Base-by-base conservation (phyloP, 2,888 invertebrate genomes). In the Xestoiulus laeticollis region DNA sequence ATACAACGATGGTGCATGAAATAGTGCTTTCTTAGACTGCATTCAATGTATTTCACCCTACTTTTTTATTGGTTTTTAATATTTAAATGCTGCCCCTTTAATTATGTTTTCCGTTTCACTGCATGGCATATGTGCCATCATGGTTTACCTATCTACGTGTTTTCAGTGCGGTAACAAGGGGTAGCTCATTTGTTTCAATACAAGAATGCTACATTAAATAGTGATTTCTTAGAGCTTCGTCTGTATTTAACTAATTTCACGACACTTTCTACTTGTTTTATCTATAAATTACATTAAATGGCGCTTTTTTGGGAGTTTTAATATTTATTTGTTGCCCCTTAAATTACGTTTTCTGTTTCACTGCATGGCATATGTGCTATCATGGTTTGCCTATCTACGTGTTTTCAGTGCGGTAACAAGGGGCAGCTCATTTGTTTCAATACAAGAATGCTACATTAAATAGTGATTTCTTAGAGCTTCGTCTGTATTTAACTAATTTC, bases 1-100 rank as follows among this genome's bases (percentile, higher is more conserved):
- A 78, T 78, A 78, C 78, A 78, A 26, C 68, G n/a, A 26, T 26
- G 68, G 68, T n/a, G 68, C 68, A 78, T 22, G 78, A 78, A 78
- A 78, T 59, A 78, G n/a, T 30, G 78, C 12, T 68, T 68, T 68
- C 14, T 14, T 48, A 19, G 16, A 14, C 30, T 12, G 78, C 30
- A 30, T 78, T 12, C 30, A 30, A 48, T 14, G 8, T 48, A 48
- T 48, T 48, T 48, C 48, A 19, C 1, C 30, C 78, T 30, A n/a
- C 26, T n/a, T n/a, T 30, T 78, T 78, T 30, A 30, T 78, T 30
- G 1, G 78, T n/a, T 78, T 78, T 78, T 30, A 78, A 78, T 68
- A 10, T 68, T 22, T 10, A 68, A 68, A 26, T 68, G 68, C 22
- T 68, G 0, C 26, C 68, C 59, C n/a, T 19, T 6, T 48, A 59